Conservation (phyloP, 1,140 invertebrate genomes). For the Danaus melanippus region DNA sequence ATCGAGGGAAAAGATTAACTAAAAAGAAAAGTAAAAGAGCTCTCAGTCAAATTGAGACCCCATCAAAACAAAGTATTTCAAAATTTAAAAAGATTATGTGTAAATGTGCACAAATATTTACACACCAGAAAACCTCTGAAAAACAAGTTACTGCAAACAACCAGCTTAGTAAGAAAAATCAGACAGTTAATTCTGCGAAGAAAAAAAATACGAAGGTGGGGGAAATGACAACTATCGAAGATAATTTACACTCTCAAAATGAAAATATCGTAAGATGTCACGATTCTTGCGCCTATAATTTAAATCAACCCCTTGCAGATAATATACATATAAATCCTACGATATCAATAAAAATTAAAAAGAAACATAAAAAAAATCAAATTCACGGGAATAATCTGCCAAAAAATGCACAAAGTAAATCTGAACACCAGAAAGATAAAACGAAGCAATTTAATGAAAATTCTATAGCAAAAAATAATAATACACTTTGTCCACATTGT, state of each 20-base stretch:
- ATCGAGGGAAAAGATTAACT: constrained; percentile 10
- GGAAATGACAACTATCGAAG: too few relatives aligned
- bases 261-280: constrained; percentile 1
- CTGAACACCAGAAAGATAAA: neutral
- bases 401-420: constrained; percentile 1
- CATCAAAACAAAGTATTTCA: neutral
- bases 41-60: constrained; percentile 3
- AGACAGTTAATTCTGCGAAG: too few relatives aligned
- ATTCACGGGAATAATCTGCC: neutral
- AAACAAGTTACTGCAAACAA: too few relatives aligned
- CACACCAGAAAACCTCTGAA: neutral
- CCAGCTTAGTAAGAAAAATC: too few relatives aligned
- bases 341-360: constrained; percentile 4
- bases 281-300: neutral
- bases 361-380: too few relatives aligned
- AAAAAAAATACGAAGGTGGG: too few relatives aligned
- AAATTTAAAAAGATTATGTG: constrained; percentile 13
- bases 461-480: neutral
- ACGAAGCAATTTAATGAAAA: neutral
- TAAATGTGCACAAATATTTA: constrained; percentile 11
- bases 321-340: neutral
- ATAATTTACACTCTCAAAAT: too few relatives aligned
- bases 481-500: constrained; percentile 8
- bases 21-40: constrained; percentile 17
- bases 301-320: neutral